Conservation (phyloP, 2,113 vertebrate genomes). For the Callocephalon fimbriatum region DNA sequence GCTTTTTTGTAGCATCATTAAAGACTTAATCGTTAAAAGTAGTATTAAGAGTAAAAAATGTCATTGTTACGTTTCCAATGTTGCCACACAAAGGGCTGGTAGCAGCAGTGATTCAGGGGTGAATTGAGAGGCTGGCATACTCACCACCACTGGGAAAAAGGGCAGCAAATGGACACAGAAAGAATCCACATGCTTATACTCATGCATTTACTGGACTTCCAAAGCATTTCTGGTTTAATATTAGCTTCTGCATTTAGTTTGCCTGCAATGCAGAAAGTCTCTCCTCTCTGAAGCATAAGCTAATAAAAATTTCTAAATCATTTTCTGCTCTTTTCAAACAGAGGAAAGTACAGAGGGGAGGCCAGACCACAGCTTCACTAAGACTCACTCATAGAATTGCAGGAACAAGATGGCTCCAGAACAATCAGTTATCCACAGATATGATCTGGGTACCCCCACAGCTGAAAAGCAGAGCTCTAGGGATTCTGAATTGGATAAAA, state of each 20-base stretch:
- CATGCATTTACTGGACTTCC: not conserved
- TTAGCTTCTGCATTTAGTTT: not conserved
- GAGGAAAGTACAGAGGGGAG: not conserved
- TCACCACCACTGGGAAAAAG: not conserved
- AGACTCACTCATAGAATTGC: not conserved
- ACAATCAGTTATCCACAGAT: not conserved
- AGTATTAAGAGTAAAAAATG: not conserved
- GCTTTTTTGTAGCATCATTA: not conserved
- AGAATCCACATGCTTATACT: not conserved
- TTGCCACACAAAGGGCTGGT: not conserved
- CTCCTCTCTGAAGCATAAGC: not conserved
- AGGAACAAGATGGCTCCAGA: not conserved
- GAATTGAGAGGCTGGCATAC: not conserved
- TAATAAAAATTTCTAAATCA: not conserved
- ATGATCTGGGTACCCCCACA: not conserved
- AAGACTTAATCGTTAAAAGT: not conserved
- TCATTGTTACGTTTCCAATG: not conserved
- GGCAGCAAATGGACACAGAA: not conserved
- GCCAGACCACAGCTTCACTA: not conserved
- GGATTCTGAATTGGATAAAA: not conserved
- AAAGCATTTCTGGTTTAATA: not conserved
- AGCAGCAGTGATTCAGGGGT: not conserved
- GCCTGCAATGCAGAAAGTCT: not conserved
- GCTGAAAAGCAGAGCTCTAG: not conserved
- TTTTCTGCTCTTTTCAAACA: not conserved